Base-by-base conservation (phyloP, 2,888 invertebrate genomes). In the Lottia scabra region DNA sequence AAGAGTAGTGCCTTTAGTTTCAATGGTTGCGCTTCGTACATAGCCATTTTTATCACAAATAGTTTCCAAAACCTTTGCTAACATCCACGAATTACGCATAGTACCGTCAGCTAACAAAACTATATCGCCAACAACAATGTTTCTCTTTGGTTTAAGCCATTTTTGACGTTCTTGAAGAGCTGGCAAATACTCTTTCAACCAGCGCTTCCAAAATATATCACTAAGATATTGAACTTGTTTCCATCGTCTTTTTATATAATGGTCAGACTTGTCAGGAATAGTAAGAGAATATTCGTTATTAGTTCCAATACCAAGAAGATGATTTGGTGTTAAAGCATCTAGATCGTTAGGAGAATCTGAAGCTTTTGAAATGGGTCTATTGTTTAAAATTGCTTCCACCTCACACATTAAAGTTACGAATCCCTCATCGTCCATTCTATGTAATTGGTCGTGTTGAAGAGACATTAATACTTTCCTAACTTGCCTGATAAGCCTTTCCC, bases 171-270 rank as follows among this genome's bases (percentile, higher is more conserved):
- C 66, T 26, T 76, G 76, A 2, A 72, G 67, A 8, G 26, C 10
- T 16, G 70, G 67, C 12, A 76, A 26, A 67, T 75, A 75, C 56
- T 75, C 72, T 13, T 64, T 63, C 6, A 64, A 12, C 72, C 74
- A 78, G 15, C 76, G 44, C 15, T 46, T 65, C 76, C 78, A 76
- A 46, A 76, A 75, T 44, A 74, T n/a, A 45, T 77, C 70, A 12
- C 77, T 65, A 23, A 78, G 8, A 48, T 78, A 77, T 30, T 79
- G 79, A 5, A 78, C 67, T 69, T 78, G 78, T 15, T 72, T 63
- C 79, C 79, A 79, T 38, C 70, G 64, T n/a, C 77, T 63, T 23
- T 63, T 63, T 16, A 63, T 64, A 45, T 77, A 78, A 46, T 63
- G 65, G 63, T 79, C 77, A 12, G 65, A 38, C 44, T 77, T 74